phyloP scores from a whole-genome alignment of 2,888 invertebrate species.

The Pandemis heparana region DNA sequence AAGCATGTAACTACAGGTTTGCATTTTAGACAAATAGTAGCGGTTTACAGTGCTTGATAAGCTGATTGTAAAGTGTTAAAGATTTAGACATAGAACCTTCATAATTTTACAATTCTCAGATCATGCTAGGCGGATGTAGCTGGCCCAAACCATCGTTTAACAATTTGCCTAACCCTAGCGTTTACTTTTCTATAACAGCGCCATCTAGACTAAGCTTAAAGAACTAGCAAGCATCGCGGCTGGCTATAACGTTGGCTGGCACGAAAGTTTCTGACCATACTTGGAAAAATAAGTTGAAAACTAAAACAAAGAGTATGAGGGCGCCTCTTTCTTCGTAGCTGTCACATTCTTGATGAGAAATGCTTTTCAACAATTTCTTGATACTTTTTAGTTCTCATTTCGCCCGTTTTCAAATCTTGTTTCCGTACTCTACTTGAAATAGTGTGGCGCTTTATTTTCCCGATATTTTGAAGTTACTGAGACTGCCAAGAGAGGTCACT shows the following conservation, averaged over 20 bases:
- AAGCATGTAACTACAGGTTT: neutral
- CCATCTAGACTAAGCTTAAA: slow-evolving; percentile 31
- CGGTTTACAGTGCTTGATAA: no score
- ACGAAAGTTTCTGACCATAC: neutral
- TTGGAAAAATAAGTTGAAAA: neutral
- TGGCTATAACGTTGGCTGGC: neutral
- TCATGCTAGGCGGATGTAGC: neutral
- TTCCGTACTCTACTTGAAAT: no score
- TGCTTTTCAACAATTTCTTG: no score
- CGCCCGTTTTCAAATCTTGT: no score
- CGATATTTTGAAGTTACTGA: no score
- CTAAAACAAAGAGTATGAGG: neutral
- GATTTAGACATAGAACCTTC: neutral
- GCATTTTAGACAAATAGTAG: no score
- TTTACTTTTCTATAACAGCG: slow-evolving; percentile 19
- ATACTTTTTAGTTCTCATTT: no score
- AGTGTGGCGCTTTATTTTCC: no score
- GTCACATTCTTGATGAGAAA: no score
- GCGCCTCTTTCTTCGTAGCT: neutral
- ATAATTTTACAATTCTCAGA: neutral
- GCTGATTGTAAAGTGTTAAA: no score
- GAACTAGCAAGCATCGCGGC: slow-evolving; percentile 30
- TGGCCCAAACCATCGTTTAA: neutral
- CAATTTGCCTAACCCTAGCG: neutral
- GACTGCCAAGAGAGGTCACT: no score